Conservation (phyloP, 1,140 invertebrate species). For the Lasaia peninsularis region DNA sequence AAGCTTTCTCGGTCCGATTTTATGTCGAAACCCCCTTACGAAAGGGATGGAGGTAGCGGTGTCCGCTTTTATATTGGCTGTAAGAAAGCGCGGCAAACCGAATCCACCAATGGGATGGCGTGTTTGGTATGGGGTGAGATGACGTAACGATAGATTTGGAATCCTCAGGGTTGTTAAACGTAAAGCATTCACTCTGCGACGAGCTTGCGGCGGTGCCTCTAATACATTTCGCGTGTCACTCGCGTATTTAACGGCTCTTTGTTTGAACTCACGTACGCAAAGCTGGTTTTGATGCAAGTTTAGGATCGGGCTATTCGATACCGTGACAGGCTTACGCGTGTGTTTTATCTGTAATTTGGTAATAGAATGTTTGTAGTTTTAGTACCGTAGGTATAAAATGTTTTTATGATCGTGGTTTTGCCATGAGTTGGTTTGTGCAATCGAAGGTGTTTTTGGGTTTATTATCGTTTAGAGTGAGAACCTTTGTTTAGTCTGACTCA, state of each 20-base stretch:
- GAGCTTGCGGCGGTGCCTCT: constrained; percentile 47
- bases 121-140: constrained; percentile 67
- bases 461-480: constrained; percentile 66
- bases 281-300: constrained; percentile 48
- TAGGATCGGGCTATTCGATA: constrained; percentile 43
- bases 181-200: constrained; percentile 62
- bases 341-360: constrained; percentile 67
- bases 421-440: constrained; percentile 61
- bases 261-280: constrained; percentile 47
- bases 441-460: constrained; percentile 67
- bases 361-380: constrained; percentile 42
- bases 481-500: constrained; percentile 58
- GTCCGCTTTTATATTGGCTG: constrained; percentile 40
- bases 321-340: constrained; percentile 48
- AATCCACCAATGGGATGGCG: constrained; percentile 48
- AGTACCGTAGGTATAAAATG: constrained; percentile 41
- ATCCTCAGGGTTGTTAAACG: constrained; percentile 62
- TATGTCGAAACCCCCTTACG: constrained; percentile 29
- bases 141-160: constrained; percentile 56
- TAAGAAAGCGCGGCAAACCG: constrained; percentile 70
- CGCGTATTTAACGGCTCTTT: constrained; percentile 63
- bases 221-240: constrained; percentile 40
- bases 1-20: constrained; percentile 48
- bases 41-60: constrained; percentile 41
- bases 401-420: constrained; percentile 62